Evolutionary conservation across 2,888 invertebrate genomes (phyloP), one percentile per base, ranked within the genome.

Genomic region (Tipula confusa): DNA sequence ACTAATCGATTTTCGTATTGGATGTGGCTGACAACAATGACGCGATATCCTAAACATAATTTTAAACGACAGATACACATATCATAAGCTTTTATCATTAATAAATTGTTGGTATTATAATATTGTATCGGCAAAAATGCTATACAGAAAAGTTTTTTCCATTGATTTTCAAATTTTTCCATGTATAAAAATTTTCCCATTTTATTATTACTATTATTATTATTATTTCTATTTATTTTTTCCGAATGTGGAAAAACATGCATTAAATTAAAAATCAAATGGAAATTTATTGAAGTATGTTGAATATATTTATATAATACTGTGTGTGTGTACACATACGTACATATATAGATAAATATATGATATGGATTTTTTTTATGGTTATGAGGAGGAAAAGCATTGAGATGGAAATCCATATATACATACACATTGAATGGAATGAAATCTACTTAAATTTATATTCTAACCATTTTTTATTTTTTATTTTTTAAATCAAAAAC

Each of bases 231-330:
- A 24, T 64, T 64, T 64, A 18, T 64, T 7, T 38, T 64, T 38
- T 64, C 64, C 64, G 24, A 64, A 64, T 64, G 64, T 64, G 64
- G 64, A 64, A 64, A 43, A 64, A 64, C 64, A 64, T 64, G 64
- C 64, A 64, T 64, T 64, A 64, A 64, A 64, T 64, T 64, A 64
- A 64, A 64, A 64, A 64, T 64, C 64, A 64, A 64, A 64, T 64
- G 64, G 64, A 64, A 64, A 64, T 64, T 64, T 64, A 64, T 64
- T 64, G 64, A 64, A 64, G 64, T 64, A 64, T 64, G 64, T 64
- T 64, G 64, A 64, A 64, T 24, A 64, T 64, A 64, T 64, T 18
- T 64, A 64, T 9, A 64, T 64, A 64, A 64, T 64, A 64, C 64
- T 24, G 24, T 24, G 64, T 24, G 64, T 24, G 11, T 38, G 24